Percentiles rank a stretch among this genome's conserved stretches.
Conservation (phyloP, 2,888 invertebrate species). For the Podotricha telesiphe region DNA sequence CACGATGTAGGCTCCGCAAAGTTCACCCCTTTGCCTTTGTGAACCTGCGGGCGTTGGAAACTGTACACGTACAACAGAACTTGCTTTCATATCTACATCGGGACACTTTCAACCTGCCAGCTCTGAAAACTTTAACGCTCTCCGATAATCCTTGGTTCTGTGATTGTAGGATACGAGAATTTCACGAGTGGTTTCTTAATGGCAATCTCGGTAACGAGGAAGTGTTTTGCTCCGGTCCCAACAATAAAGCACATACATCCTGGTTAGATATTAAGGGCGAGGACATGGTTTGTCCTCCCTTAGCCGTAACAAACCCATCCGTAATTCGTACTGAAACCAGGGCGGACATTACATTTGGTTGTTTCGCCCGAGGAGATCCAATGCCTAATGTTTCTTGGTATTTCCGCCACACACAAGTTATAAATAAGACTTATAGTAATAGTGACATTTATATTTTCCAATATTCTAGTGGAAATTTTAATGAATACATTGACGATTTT, state of each 20-base stretch:
- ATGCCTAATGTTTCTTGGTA: constrained; percentile 91
- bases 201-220: constrained; percentile 90
- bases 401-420: constrained; percentile 84
- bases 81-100: constrained; percentile 86
- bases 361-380: constrained; percentile 91
- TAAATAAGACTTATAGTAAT: constrained; percentile 61
- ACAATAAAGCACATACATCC: constrained; percentile 84
- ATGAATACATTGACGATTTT: constrained; percentile 70
- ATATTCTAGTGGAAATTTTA: constrained; percentile 60
- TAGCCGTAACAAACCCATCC: constrained; percentile 84
- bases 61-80: constrained; percentile 92
- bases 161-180: constrained; percentile 92
- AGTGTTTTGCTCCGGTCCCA: constrained; percentile 88
- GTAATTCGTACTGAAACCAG: constrained; percentile 89
- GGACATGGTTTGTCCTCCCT: constrained; percentile 92
- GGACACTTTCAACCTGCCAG: constrained; percentile 73
- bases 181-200: constrained; percentile 91
- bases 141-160: constrained; percentile 95
- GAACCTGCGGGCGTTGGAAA: constrained; percentile 89
- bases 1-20: constrained; percentile 88
- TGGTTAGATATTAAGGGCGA: constrained; percentile 90
- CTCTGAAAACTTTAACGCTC: constrained; percentile 89
- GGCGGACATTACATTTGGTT: constrained; percentile 92
- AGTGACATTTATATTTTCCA: constrained; percentile 67
- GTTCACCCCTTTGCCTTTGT: constrained; percentile 90